Base-by-base conservation (phyloP, 2,888 invertebrate genomes). In the Hartigia nigra region DNA sequence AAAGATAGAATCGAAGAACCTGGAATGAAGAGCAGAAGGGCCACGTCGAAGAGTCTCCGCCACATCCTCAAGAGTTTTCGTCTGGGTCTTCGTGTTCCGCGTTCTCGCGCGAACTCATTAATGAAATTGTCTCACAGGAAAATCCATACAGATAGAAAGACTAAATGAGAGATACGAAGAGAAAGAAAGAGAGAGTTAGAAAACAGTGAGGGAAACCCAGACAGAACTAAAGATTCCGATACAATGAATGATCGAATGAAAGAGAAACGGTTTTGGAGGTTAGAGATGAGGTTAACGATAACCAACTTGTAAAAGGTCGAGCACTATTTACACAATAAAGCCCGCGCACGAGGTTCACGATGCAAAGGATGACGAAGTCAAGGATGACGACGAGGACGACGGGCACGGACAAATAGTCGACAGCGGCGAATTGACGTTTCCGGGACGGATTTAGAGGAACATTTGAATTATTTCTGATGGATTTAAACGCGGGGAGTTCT, bases 1-100 rank as follows among this genome's bases (percentile, higher is more conserved):
- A 81, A 32, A 72, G 78, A 79, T 74, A 72, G 78, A 79, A 79
- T 74, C 77, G 82, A 80, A 31, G 75, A 70, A 81, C 77, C 78
- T 80, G 81, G 81, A 82, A 79, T 82, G 81, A 72, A 72, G 72
- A 72, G 72, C 72, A 72, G 72, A 34, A 72, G 72, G 32, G 72
- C 72, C 72, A 34, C 72, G 72, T 72, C 34, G 72, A 72, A 32
- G 32, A 72, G 9, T 72, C 72, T 72, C 12, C 32, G 72, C 72
- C 72, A 72, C 72, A 72, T 72, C 72, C 32, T 72, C 72, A 72
- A 31, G 72, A 72, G 31, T 72, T 31, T 34, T 72, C 72, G 72
- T 72, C 72, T 32, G 32, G 72, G 72, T 72, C 72, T 72, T 34
- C 72, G 72, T 72, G 31, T 72, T 34, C 31, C 31, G 72, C 72